Evolutionary conservation across 2,113 vertebrate species (phyloP).

Genomic region (Donacobius atricapilla): DNA sequence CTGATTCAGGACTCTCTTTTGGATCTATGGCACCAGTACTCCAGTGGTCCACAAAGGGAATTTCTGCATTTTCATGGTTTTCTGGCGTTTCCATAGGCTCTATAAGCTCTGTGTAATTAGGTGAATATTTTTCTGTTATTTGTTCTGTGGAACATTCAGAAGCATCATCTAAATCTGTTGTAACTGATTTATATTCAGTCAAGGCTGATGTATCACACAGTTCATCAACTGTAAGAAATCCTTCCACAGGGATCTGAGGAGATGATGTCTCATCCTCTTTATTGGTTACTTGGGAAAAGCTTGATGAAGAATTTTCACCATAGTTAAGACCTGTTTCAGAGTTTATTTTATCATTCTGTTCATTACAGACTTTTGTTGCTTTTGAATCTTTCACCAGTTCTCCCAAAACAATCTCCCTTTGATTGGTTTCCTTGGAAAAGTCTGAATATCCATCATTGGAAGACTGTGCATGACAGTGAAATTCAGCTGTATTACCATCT

Average conservation of each 20-base stretch:
- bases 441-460: neutral
- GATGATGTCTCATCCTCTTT: constrained; percentile 15
- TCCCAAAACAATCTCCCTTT: constrained; percentile 20
- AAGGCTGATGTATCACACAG: constrained; percentile 19
- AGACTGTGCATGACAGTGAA: constrained; percentile 33
- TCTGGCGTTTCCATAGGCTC: constrained; percentile 75
- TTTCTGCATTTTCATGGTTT: constrained; percentile 75
- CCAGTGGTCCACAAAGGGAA: constrained; percentile 83
- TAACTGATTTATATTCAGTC: constrained; percentile 24
- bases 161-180: constrained; percentile 38
- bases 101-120: constrained; percentile 70
- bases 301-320: neutral
- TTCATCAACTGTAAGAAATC: constrained; percentile 34
- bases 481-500: neutral
- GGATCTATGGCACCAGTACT: constrained; percentile 71
- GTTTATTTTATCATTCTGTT: neutral
- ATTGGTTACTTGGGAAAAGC: constrained; percentile 15
- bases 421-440: neutral
- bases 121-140: constrained; percentile 68
- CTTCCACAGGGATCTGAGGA: constrained; percentile 1
- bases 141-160: constrained; percentile 66
- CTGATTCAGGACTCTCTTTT: constrained; percentile 90
- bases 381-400: neutral
- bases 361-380: neutral
- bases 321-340: neutral